Evolutionary conservation across 30 jellyfish, hydroid and myxozoan genomes (phyloP).

Genomic region (Cassiopea xamachana): DNA sequence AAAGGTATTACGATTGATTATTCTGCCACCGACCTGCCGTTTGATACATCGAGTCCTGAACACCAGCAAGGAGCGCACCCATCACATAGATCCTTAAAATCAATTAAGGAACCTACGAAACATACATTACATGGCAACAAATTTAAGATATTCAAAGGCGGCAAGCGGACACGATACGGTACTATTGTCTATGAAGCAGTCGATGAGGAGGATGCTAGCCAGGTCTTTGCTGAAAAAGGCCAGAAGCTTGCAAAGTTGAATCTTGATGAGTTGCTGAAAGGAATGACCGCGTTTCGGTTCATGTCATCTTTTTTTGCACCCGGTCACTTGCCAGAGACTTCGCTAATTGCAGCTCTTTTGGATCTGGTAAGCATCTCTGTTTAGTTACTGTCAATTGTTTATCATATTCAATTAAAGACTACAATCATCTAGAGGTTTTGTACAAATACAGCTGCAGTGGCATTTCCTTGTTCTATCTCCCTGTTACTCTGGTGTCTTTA

Average conservation of each 20-base stretch:
- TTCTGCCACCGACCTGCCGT: background rate
- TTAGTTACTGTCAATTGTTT: too few species aligned
- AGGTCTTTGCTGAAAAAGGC: constrained; percentile 42
- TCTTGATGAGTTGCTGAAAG: constrained; percentile 75
- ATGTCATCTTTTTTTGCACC: constrained; percentile 73
- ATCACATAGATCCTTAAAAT: background rate
- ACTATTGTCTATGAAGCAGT: constrained; percentile 55
- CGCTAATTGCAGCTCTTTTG: constrained; percentile 78
- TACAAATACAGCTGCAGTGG: too few species aligned
- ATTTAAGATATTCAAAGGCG: constrained; percentile 53
- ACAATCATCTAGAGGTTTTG: too few species aligned
- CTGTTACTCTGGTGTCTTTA: too few species aligned
- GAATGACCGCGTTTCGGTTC: constrained; percentile 77
- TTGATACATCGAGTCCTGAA: constrained; percentile 23
- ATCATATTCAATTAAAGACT: too few species aligned
- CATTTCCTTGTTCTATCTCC: too few species aligned
- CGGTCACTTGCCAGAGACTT: constrained; percentile 86
- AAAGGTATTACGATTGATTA: constrained; percentile 23
- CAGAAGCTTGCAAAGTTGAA: constrained; percentile 33
- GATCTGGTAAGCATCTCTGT: constrained; percentile 81
- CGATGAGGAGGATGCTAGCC: constrained; percentile 24
- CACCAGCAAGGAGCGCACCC: background rate
- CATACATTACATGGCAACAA: constrained; percentile 8
- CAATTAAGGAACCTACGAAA: constrained; percentile 18
- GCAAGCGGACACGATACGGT: constrained; percentile 47